Evolutionary conservation across 1,140 invertebrate genomes (phyloP), one percentile per base, ranked within the genome.

Genomic region (Heliconius eleuchia): DNA sequence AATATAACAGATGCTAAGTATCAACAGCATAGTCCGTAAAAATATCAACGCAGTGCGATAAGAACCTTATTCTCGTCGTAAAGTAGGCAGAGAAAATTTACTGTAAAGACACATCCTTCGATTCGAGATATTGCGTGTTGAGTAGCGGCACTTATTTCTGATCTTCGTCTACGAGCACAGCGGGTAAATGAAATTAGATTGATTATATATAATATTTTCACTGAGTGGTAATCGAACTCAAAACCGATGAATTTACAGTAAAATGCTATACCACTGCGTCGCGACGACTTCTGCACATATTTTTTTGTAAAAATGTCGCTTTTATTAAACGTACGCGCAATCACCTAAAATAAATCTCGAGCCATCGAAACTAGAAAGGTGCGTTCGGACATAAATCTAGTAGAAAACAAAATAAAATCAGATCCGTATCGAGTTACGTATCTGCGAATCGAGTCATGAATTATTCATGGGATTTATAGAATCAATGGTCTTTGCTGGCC

Each of bases 391-490:
- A 74, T 81, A 74, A 77, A 81, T 81, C 72, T 74, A 73, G 27
- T 74, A 55, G 46, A 73, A 81, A 75, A 76, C 27, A 60, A 39
- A 60, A 75, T 81, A 81, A 76, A 77, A 73, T 77, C 46, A 30
- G 60, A 66, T 42, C 27, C 34, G 76, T 81, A 71, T 81, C 80
- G 60, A 39, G 57, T 81, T 81, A 76, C 74, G 55, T 39, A 37
- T 39, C 55, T 76, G 57, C 71, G 71, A 39, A 46, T 77, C 39
- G 13, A 46, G 60, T 13, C 16, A 82, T 82, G 80, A 82, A 82
- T 82, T 70, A 82, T 82, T 82, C 77, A 82, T 79, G 18, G 19
- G 23, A 23, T 39, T 73, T 71, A 81, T 81, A 75, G 77, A 82
- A 76, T 70, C 74, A 70, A 76, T 70, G 23, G 39, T 39, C 74